Percentiles rank a stretch among this genome's conserved stretches.
These are phyloP conservation scores for Drosophila yooni DNA, from an alignment of 2,888 invertebrate species.

Conservation along the genomic window DNA sequence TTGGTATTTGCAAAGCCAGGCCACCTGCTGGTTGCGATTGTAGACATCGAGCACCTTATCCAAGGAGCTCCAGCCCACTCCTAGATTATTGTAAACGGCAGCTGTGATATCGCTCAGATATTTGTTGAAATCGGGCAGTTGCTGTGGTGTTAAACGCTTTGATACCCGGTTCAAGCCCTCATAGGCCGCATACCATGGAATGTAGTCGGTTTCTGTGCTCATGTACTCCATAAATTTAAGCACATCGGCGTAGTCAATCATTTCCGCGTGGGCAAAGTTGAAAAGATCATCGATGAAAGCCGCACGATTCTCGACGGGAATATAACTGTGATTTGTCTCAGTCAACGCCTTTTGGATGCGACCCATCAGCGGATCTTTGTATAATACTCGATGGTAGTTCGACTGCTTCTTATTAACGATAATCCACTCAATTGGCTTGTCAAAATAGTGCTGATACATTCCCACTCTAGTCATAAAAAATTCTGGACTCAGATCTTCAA, in stretches of 20 bases:
- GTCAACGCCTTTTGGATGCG: slow-evolving; percentile 59
- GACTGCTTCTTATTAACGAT: slow-evolving; percentile 80
- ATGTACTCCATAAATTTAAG: slow-evolving; percentile 90
- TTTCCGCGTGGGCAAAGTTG: slow-evolving; percentile 86
- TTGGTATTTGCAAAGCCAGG: slow-evolving; percentile 88
- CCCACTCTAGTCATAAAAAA: slow-evolving; percentile 56
- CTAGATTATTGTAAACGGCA: slow-evolving; percentile 85
- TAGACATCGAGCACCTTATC: slow-evolving; percentile 87
- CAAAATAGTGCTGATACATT: background rate
- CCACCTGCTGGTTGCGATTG: slow-evolving; percentile 87
- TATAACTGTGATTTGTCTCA: slow-evolving; percentile 52
- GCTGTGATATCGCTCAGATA: slow-evolving; percentile 86
- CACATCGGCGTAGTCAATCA: slow-evolving; percentile 40
- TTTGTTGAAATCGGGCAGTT: slow-evolving; percentile 54
- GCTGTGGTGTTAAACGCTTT: slow-evolving; percentile 49
- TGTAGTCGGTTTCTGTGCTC: slow-evolving; percentile 88
- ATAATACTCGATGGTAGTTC: slow-evolving; percentile 88
- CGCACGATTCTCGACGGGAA: slow-evolving; percentile 88
- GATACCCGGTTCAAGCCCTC: slow-evolving; percentile 45
- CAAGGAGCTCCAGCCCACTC: slow-evolving; percentile 77
- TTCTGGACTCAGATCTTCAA: slow-evolving; percentile 63
- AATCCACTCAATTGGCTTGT: slow-evolving; percentile 72
- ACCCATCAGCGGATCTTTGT: slow-evolving; percentile 87
- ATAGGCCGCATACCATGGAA: slow-evolving; percentile 91
- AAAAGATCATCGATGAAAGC: slow-evolving; percentile 91